Base-by-base conservation (phyloP, 1,140 invertebrate species). In the Euborellia annulipes region DNA sequence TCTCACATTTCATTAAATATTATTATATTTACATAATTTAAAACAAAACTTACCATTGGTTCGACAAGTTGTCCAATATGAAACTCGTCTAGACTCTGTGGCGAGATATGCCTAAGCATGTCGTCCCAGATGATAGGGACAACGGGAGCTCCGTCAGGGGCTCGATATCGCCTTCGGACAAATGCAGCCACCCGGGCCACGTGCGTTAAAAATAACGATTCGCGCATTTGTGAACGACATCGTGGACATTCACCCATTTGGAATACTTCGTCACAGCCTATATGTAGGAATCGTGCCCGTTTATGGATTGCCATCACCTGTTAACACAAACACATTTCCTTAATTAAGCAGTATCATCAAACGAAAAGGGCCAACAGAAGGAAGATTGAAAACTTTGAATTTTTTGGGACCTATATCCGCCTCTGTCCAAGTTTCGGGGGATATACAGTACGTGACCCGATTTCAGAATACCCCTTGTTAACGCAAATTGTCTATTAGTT, bases 101-200 rank as follows among this genome's bases (percentile, higher is more conserved):
- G 48, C 3, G 60, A 50, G 34, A 71, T 60, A 36, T 78, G 71
- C 20, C 87, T 66, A 30, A 95, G 58, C 86, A 95, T 94, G 59
- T 97, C 93, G 57, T 96, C 90, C 93, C 93, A 96, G 52, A 96
- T 82, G 7, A 97, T 76, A 7, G 84, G 72, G 20, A 71, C 76
- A 1, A 54, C 43, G 18, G 17, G 11, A 3, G 41, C 17, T 4
- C 36, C 36, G n/a, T 38, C 36, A 4, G 23, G 23, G 2, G 70
- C 58, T 23, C 59, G 54, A 22, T 70, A 67, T 21, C 60, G 62
- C 1, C 52, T 50, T 6, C 55, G 49, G 2, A 68, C 62, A 47
- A 66, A 64, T 3, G 42, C 54, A 6, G 68, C 67, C 11, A 70
- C 62, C 19, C 51, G 52, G 14, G 55, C 48, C 11, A 68, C 63